Evolutionary conservation across 2,113 vertebrate species (phyloP).

Genomic region (Anhinga rufa): DNA sequence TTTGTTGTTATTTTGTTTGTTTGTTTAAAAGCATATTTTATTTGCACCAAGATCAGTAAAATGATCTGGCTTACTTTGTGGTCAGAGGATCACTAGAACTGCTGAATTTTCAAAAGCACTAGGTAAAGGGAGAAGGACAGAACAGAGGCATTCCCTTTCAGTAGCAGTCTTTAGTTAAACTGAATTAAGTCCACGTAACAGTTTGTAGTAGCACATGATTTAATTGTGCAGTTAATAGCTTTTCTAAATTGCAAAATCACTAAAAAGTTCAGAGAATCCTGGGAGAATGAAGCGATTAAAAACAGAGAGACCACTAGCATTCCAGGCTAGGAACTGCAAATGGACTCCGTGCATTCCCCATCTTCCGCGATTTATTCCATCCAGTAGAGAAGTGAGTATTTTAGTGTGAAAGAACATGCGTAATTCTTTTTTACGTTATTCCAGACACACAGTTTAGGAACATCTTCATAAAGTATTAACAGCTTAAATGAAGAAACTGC

Average conservation of each 20-base stretch:
- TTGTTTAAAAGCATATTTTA: not conserved
- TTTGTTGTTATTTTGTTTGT: not conserved
- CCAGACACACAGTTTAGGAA: not conserved
- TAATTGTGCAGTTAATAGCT: slow-evolving; percentile 28
- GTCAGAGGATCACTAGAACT: not conserved
- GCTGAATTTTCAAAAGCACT: not conserved
- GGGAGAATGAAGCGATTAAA: not conserved
- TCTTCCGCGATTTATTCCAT: not conserved
- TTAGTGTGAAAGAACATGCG: not conserved
- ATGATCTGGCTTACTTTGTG: not conserved
- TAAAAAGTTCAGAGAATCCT: not conserved
- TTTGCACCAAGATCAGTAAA: not conserved
- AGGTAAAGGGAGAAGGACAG: not conserved
- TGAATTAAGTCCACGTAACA: not conserved
- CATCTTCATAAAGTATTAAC: not conserved
- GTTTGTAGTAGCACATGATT: not conserved
- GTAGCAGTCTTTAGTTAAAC: not conserved
- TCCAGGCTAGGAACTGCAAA: not conserved
- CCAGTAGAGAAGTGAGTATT: not conserved
- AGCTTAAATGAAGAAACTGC: slow-evolving; percentile 8
- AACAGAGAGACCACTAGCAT: not conserved
- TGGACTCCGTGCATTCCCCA: not conserved
- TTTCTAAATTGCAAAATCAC: not conserved
- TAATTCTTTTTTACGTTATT: not conserved
- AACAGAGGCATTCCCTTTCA: not conserved